Base-by-base conservation (phyloP, 2,113 vertebrate species). In the Passer montanus region DNA sequence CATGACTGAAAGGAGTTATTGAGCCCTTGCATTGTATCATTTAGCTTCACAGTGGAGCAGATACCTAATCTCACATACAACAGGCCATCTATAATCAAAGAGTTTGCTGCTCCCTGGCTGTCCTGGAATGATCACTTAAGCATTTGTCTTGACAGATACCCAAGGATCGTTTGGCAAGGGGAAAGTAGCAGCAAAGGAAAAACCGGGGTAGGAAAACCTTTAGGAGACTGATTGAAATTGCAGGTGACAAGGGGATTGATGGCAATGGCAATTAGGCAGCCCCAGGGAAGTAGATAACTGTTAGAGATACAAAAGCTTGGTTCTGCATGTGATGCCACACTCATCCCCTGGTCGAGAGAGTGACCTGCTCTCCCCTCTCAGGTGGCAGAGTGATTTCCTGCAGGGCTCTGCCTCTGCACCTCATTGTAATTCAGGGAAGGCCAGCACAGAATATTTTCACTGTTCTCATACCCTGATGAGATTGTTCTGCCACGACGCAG, bases 251-350 rank as follows among this genome's bases (percentile, higher is more conserved):
- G 91, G 83, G 89, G 78, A 94, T 96, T 96, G 96, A 95, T 92
- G 81, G 92, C 68, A 76, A 72, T 1, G 7, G 94, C 98, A 98
- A 98, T 98, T 98, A 98, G 95, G 93, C 7, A 18, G 97, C 72
- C 97, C 85, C 85, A 96, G 95, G 97, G 91, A 98, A 98, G 95
- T 87, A 97, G 95, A 95, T 97, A 98, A 97, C 94, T 96, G 97
- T 96, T 98, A 94, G 86, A 93, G 74, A 94, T 81, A 96, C 87
- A 96, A 97, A 98, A 95, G 93, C 95, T 82, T 59, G 64, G 77
- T 87, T 87, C 87, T 83, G 73, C 2, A 4, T 69, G 49, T 59
- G 93, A 89, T 22, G 15, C 50, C 7, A 4, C 83, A 39, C 62
- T 55, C 9, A 0, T 83, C 47, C 67, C 68, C 55, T 53, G 63